A percentile compares a stretch with the other conserved stretches of the same genome.
Conservation (phyloP, 2,797 vertebrate genomes). For the Harpagifer antarcticus region DNA sequence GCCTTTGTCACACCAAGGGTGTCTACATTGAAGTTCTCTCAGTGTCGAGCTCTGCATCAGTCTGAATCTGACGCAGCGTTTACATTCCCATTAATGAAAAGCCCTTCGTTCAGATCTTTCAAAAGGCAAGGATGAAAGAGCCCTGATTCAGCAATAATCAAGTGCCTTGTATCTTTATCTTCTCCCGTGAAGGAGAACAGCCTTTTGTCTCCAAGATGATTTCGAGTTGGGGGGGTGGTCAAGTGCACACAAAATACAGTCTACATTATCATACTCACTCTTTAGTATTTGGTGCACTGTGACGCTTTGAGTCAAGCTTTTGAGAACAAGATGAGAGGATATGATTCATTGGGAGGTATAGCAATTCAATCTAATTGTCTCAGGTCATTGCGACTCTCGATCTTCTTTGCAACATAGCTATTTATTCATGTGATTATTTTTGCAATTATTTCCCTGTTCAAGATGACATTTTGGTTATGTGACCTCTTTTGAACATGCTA, state of each 20-base stretch:
- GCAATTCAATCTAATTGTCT: conserved; percentile 32
- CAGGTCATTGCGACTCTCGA: no score
- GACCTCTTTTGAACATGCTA: conserved; percentile 34
- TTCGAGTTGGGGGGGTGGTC: conserved; percentile 34
- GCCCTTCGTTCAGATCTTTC: conserved; percentile 62
- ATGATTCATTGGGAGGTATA: conserved; percentile 38
- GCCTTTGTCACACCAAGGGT: conserved; percentile 33
- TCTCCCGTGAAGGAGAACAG: conserved; percentile 48
- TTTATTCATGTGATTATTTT: background rate
- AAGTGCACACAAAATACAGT: conserved; percentile 27
- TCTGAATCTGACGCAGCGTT: conserved; percentile 47
- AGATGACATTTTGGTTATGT: background rate
- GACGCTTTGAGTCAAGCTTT: conserved; percentile 28
- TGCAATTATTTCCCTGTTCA: background rate
- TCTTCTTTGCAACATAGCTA: background rate
- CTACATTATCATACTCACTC: conserved; percentile 30
- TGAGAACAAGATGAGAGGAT: conserved; percentile 40
- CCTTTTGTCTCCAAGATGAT: conserved; percentile 62
- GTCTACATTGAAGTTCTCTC: conserved; percentile 20
- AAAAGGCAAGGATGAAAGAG: conserved; percentile 69
- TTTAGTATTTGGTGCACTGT: conserved; percentile 27
- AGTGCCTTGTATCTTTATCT: conserved; percentile 45
- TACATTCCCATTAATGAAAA: conserved; percentile 59
- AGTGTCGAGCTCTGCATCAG: conserved; percentile 25
- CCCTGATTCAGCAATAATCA: conserved; percentile 69